phyloP scores from a whole-genome alignment of 1,140 invertebrate species.

The Pantala flavescens region DNA sequence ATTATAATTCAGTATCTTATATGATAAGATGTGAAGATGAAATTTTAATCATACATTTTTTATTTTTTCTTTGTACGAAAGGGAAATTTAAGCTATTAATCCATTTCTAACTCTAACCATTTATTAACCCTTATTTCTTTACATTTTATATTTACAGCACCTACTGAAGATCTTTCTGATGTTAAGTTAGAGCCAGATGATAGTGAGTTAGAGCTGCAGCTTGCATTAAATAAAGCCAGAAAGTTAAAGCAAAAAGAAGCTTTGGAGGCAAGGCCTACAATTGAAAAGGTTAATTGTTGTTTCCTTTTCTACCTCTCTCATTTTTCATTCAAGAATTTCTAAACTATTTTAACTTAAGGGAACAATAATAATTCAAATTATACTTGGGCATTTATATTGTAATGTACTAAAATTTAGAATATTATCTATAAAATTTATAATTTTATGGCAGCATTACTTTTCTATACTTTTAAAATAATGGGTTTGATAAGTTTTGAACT shows the following conservation, averaged over 20 bases:
- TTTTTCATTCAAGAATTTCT: too few relatives aligned
- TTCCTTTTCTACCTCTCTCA: background rate
- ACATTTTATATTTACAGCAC: constrained; percentile 34
- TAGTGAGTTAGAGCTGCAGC: constrained; percentile 60
- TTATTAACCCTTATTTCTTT: constrained; percentile 15
- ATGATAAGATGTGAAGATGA: too few relatives aligned
- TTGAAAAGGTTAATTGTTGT: constrained; percentile 29
- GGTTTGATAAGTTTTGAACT: too few relatives aligned
- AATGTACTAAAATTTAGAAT: too few relatives aligned
- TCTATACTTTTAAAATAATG: background rate
- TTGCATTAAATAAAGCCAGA: constrained; percentile 62
- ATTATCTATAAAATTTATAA: too few relatives aligned
- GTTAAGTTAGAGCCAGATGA: constrained; percentile 63
- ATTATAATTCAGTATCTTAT: too few relatives aligned
- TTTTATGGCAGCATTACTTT: background rate
- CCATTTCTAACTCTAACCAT: too few relatives aligned
- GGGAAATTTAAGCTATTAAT: too few relatives aligned
- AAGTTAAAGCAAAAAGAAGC: constrained; percentile 52
- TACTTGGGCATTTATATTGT: background rate
- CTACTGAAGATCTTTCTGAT: constrained; percentile 45
- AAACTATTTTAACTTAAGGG: too few relatives aligned
- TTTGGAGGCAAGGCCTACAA: constrained; percentile 26
- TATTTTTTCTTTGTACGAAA: too few relatives aligned
- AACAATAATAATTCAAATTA: background rate
- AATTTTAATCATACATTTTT: too few relatives aligned